Evolutionary conservation across 1,140 invertebrate species (phyloP).

Genomic region (Neomicropteryx cornuta): DNA sequence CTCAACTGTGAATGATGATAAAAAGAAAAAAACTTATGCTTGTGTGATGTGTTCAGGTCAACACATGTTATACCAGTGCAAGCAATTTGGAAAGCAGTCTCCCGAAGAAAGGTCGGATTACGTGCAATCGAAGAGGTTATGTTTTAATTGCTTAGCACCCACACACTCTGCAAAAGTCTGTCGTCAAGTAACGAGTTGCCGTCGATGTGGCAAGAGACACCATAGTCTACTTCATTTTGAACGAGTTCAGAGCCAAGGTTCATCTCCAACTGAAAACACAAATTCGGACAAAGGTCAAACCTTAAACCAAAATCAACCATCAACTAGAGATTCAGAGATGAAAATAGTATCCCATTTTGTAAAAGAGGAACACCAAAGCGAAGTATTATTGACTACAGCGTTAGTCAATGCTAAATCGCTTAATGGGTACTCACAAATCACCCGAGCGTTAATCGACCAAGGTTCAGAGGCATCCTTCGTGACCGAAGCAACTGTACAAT

Average conservation of each 20-base stretch:
- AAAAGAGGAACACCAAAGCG: too few relatives aligned
- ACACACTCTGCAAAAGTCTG: slow-evolving; percentile 7
- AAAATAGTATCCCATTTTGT: too few relatives aligned
- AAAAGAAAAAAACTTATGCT: too few relatives aligned
- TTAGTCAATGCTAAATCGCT: too few relatives aligned
- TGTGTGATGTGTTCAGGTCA: slow-evolving; percentile 7
- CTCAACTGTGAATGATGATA: too few relatives aligned
- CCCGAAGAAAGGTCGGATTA: slow-evolving; percentile 10
- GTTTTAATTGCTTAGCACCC: slow-evolving; percentile 12
- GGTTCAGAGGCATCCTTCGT: slow-evolving; percentile 18
- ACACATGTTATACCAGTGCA: slow-evolving; percentile 12
- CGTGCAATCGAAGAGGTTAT: slow-evolving; percentile 10
- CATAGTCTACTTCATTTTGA: slow-evolving; percentile 12
- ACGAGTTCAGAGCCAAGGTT: too few relatives aligned
- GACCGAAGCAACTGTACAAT: slow-evolving; percentile 12
- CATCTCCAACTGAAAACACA: too few relatives aligned
- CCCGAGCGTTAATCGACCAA: slow-evolving; percentile 16
- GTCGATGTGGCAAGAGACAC: slow-evolving; percentile 9
- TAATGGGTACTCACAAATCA: too few relatives aligned
- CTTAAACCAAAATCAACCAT: too few relatives aligned
- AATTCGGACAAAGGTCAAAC: too few relatives aligned
- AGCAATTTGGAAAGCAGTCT: slow-evolving; percentile 9
- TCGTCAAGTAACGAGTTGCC: slow-evolving; percentile 6
- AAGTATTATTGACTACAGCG: too few relatives aligned
- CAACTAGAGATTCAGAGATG: too few relatives aligned